Evolutionary conservation across 1,140 invertebrate genomes (phyloP), one percentile per base, ranked within the genome.

Genomic region (Marisa cornuarietis): DNA sequence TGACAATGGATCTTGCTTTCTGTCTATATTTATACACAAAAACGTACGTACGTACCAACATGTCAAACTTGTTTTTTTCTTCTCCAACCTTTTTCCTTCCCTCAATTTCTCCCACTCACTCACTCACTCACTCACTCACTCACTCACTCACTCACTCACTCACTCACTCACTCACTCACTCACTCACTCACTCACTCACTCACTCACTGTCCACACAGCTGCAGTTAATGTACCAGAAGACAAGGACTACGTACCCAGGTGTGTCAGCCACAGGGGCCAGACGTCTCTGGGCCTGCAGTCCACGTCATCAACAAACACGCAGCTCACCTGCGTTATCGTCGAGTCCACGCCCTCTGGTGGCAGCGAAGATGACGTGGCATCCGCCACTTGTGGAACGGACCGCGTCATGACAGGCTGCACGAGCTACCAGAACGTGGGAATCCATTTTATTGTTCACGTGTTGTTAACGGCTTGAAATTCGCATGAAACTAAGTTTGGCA

Each of bases 401-500:
- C 52, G 54, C 49, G 24, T 78, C 13, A 52, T 78, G 68, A 78
- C 76, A 22, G 26, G 76, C 65, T 78, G 76, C 61, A 51, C 76
- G 14, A 71, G 42, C 42, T 69, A 54, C 20, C 66, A 69, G 16
- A 71, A 31, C 49, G 76, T 78, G 61, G 6, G 81, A 58, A 31
- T 76, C 11, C 11, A 14, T 63, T 16, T 22, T 51, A n/a, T 54
- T 54, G 11, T 54, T 16, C 52, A 24, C 52, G 49, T 52, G 22
- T 10, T 6, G 26, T 18, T 16, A 7, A 14, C 8, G 51, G 18
- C 16, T 8, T 2, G 52, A 13, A 6, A 54, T 26, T 14, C 1
- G 1, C 0, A 54, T 10, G 16, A 7, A 16, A 14, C 22, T 61
- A 42, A 51, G 1, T 0, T 1, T 24, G 10, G 10, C 20, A 16